A percentile compares a stretch with the other conserved stretches of the same genome.
phyloP scores from a whole-genome alignment of 2,797 vertebrate species.

The Enteromius afrohamiltoni region DNA sequence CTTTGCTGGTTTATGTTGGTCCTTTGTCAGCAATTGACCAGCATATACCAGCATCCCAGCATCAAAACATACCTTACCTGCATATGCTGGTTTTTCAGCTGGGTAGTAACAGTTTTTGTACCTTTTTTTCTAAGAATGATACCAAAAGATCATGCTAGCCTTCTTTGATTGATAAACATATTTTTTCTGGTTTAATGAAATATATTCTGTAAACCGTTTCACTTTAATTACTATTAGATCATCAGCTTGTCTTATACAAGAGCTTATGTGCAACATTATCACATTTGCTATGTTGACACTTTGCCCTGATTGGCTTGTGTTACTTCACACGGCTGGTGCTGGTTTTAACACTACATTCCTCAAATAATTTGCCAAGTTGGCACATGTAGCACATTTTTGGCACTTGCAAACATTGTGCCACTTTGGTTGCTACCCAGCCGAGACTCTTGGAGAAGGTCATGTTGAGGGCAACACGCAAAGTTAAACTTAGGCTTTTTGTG shows the following conservation, averaged over 20 bases:
- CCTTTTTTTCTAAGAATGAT: background rate
- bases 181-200: background rate
- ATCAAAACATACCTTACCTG: too few species aligned
- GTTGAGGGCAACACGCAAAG: slow-evolving; percentile 32
- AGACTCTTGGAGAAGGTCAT: slow-evolving; percentile 50
- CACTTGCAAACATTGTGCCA: slow-evolving; percentile 19
- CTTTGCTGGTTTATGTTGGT: too few species aligned
- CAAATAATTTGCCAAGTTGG: slow-evolving; percentile 11
- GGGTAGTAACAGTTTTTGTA: background rate
- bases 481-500: slow-evolving; percentile 34
- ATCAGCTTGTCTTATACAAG: background rate
- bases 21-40: too few species aligned
- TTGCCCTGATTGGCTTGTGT: background rate
- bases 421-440: slow-evolving; percentile 18
- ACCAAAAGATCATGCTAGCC: background rate
- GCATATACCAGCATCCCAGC: too few species aligned
- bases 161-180: background rate
- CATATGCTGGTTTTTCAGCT: too few species aligned
- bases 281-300: background rate
- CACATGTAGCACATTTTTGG: background rate
- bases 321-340: background rate
- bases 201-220: background rate
- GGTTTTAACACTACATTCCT: background rate
- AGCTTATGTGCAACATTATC: slow-evolving; percentile 1
- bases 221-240: background rate